phyloP scores from a whole-genome alignment of 2,888 invertebrate genomes.

The Chymomyza procnemis region DNA sequence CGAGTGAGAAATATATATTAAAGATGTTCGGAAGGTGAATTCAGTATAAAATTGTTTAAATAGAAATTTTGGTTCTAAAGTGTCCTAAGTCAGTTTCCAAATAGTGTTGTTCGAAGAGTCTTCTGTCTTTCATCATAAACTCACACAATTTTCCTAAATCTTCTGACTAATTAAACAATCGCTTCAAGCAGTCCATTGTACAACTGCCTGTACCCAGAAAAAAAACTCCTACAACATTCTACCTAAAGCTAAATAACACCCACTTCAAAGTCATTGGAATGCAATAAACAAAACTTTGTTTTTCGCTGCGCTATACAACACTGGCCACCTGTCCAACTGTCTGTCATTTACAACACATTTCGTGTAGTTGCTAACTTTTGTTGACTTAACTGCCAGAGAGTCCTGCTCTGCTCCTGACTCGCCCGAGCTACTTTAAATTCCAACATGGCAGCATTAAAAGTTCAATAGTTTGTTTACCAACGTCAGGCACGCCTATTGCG shows the following conservation, averaged over 20 bases:
- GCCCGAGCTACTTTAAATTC: neutral
- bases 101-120: too few species aligned
- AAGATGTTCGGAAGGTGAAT: neutral
- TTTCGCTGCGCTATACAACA: neutral
- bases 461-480: conserved; percentile 59
- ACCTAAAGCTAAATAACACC: neutral
- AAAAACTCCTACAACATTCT: neutral
- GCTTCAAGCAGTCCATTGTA: neutral
- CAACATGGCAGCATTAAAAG: conserved; percentile 42
- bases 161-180: neutral
- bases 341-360: conserved; percentile 5
- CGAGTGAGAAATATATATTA: neutral
- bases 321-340: neutral
- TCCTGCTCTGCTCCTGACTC: neutral
- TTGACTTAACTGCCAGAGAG: neutral
- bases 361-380: conserved; percentile 1
- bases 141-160: too few species aligned
- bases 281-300: neutral
- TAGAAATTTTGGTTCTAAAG: too few species aligned
- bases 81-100: too few species aligned
- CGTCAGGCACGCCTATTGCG: conserved; percentile 1
- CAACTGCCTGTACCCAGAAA: too few species aligned
- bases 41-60: neutral
- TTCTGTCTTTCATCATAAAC: too few species aligned
- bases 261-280: neutral